Base-by-base conservation (phyloP, 1,140 invertebrate genomes). In the Megalonaias nervosa region DNA sequence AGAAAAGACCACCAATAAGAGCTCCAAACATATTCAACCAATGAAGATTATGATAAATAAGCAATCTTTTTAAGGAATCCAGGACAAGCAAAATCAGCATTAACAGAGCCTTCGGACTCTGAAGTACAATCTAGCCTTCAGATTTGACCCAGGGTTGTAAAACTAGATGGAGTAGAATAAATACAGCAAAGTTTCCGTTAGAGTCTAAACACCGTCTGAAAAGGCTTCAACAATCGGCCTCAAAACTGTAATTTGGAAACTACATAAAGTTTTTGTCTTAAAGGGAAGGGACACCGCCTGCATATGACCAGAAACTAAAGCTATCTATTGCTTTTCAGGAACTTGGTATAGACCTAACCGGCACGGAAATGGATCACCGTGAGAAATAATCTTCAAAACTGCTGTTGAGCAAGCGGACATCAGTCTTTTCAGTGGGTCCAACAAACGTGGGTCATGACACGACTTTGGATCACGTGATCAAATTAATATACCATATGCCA, bases 211-310 rank as follows among this genome's bases (percentile, higher is more conserved):
- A 19, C 19, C 67, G 5, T 31, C 64, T 31, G 73, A 48, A 57
- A 74, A 73, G 55, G 64, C 59, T 67, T 17, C 67, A 64, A 74
- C 59, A 55, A 74, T 74, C 21, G 14, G 31, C 38, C 13, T 19
- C 19, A 74, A 17, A 38, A 19, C 71, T 56, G 19, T n/a, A 65
- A 56, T 73, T 65, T 73, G 71, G 31, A 31, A 73, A 31, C 62
- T 66, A 12, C 56, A 65, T 55, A 48, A 73, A 65, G 71, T 73
- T 26, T 65, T 16, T 17, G 71, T 73, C 1, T 2, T 73, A 31
- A 1, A 73, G 71, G 65, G 2, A 64, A 62, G 6, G 23, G 60
- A 15, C 60, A 62, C 0, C 6, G 60, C 13, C 60, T 62, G 60
- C 14, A 23, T 19, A 11, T 9, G 60, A 62, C 19, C 60, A n/a